These are phyloP conservation scores for Drosophila micromelanica DNA, from an alignment of 1,140 invertebrate species.

Conservation along the genomic window DNA sequence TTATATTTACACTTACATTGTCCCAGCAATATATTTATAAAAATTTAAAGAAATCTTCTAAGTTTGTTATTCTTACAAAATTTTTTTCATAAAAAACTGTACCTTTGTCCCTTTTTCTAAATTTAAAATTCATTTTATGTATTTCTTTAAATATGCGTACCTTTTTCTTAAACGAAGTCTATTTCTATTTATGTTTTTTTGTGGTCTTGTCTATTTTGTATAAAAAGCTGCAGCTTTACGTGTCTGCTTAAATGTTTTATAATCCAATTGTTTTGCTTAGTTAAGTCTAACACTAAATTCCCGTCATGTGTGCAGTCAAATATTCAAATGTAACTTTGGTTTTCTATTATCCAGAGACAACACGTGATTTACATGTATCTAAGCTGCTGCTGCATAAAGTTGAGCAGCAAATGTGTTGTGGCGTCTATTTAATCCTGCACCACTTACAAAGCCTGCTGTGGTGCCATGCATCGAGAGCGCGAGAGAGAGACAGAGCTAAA, in stretches of 20 bases:
- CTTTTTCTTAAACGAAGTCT: too few species aligned
- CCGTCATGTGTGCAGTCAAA: conserved; percentile 21
- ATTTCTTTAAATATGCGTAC: too few species aligned
- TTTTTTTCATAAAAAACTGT: too few species aligned
- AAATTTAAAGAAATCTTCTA: too few species aligned
- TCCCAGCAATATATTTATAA: too few species aligned
- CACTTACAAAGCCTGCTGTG: background rate
- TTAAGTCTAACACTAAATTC: background rate
- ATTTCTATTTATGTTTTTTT: background rate
- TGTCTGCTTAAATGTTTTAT: conserved; percentile 3
- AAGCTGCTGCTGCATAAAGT: conserved; percentile 24
- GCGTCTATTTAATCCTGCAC: conserved; percentile 16
- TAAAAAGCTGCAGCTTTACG: background rate
- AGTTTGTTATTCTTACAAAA: too few species aligned
- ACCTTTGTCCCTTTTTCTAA: too few species aligned
- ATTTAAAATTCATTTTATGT: too few species aligned
- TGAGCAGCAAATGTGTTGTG: conserved; percentile 3
- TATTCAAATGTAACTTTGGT: conserved; percentile 39
- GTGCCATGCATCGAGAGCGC: conserved; percentile 5
- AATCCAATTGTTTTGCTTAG: conserved; percentile 9
- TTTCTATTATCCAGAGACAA: conserved; percentile 18
- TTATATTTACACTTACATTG: too few species aligned
- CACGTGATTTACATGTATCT: conserved; percentile 69
- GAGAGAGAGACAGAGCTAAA: background rate
- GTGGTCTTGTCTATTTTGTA: background rate